Evolutionary conservation across 2,113 vertebrate genomes (phyloP).

Genomic region (Crotalus tigris): DNA sequence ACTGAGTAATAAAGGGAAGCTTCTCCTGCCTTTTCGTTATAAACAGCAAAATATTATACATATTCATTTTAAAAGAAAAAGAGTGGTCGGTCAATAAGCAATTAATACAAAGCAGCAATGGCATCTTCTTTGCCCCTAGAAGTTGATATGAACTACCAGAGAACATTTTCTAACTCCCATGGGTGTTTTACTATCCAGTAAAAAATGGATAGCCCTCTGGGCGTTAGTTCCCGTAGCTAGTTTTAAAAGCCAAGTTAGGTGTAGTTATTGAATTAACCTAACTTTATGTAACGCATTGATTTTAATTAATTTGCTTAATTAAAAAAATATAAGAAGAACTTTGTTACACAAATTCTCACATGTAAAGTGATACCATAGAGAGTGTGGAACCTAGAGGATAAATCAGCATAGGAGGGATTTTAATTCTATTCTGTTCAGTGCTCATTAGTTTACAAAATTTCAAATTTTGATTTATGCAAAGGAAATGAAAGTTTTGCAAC

Average conservation of each 20-base stretch:
- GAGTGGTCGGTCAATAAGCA: neutral
- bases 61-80: constrained; percentile 31
- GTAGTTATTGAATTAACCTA: neutral
- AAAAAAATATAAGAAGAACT: neutral
- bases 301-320: neutral
- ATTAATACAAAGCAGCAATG: neutral
- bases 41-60: neutral
- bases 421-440: constrained; percentile 21
- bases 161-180: neutral
- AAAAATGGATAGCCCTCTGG: neutral
- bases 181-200: neutral
- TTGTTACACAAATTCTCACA: neutral
- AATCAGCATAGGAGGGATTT: constrained; percentile 59
- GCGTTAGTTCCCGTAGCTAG: neutral
- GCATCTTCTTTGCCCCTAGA: neutral
- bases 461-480: constrained; percentile 59
- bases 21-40: constrained; percentile 2
- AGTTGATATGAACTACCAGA: neutral
- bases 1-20: neutral
- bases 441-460: constrained; percentile 58
- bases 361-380: neutral
- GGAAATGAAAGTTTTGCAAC: constrained; percentile 64
- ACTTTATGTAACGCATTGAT: neutral
- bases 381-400: constrained; percentile 39
- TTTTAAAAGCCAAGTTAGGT: neutral